A percentile compares a stretch with the other conserved stretches of the same genome.
Evolutionary conservation across 2,797 vertebrate genomes (phyloP).

Genomic region (Petrocephalus sullivani): DNA sequence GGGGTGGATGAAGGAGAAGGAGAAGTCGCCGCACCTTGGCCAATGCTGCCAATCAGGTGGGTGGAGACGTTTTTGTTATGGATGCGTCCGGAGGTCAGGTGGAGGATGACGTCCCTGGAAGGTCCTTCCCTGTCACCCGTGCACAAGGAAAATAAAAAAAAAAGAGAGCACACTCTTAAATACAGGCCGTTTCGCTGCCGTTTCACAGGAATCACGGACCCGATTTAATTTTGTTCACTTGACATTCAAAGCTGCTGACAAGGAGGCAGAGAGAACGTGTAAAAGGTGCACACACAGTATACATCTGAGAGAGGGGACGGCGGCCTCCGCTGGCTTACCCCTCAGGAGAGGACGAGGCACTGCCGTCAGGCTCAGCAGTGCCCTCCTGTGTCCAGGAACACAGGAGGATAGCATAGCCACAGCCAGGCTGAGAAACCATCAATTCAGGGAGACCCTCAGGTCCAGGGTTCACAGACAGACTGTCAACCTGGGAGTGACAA

Average conservation of each 20-base stretch:
- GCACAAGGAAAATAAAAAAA: background rate
- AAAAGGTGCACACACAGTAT: background rate
- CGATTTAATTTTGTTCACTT: background rate
- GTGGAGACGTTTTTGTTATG: slow-evolving; percentile 98
- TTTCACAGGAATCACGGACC: background rate
- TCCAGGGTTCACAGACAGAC: slow-evolving; percentile 85
- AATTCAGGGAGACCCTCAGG: slow-evolving; percentile 79
- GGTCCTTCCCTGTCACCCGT: slow-evolving; percentile 59
- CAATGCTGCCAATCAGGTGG: slow-evolving; percentile 90
- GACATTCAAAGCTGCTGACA: background rate
- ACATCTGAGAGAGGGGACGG: background rate
- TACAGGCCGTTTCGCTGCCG: background rate
- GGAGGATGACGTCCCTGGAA: slow-evolving; percentile 76
- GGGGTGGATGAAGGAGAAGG: background rate
- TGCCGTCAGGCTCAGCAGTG: slow-evolving; percentile 40
- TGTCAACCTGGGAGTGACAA: slow-evolving; percentile 75
- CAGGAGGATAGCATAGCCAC: slow-evolving; percentile 84
- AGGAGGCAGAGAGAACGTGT: background rate
- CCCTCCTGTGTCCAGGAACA: slow-evolving; percentile 82
- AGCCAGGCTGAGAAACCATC: slow-evolving; percentile 96
- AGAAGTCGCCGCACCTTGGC: slow-evolving; percentile 62
- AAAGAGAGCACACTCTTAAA: background rate
- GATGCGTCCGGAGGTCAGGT: slow-evolving; percentile 86
- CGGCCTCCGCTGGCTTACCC: slow-evolving; percentile 25
- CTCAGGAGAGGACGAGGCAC: slow-evolving; percentile 52